Evolutionary conservation across 2,797 vertebrate species (phyloP).

Genomic region (Hemitrygon akajei): DNA sequence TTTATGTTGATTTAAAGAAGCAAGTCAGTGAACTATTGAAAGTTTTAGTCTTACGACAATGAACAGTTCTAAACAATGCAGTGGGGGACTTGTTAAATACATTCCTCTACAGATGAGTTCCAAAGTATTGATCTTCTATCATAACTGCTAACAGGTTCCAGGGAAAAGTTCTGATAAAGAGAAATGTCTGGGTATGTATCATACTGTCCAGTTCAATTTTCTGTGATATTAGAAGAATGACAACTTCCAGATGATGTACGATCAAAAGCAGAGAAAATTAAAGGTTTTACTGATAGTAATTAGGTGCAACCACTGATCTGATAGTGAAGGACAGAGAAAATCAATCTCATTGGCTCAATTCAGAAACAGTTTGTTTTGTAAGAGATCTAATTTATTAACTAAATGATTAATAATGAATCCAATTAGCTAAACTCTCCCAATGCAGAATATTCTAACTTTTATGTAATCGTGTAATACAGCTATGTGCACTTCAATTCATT

Average conservation of each 20-base stretch:
- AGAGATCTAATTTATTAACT: background rate
- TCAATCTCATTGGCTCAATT: background rate
- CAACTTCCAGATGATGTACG: background rate
- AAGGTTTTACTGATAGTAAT: background rate
- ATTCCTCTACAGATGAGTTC: background rate
- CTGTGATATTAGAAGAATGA: background rate
- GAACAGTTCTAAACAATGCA: background rate
- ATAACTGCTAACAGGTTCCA: background rate
- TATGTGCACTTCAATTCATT: background rate
- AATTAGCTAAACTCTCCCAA: background rate
- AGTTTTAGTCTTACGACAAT: background rate
- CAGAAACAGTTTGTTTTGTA: background rate
- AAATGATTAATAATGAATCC: background rate
- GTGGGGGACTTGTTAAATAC: background rate
- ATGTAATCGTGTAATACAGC: background rate
- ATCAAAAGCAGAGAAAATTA: background rate
- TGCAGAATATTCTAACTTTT: background rate
- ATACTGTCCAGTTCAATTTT: background rate
- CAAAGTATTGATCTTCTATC: background rate
- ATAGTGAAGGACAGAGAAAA: background rate
- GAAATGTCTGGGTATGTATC: background rate
- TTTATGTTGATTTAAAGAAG: background rate
- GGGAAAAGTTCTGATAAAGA: background rate
- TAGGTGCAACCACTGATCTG: background rate
- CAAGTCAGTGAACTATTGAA: background rate